A percentile compares a stretch with the other conserved stretches of the same genome.
Conservation (phyloP, 2,797 vertebrate species). For the Diplodus puntazzo region DNA sequence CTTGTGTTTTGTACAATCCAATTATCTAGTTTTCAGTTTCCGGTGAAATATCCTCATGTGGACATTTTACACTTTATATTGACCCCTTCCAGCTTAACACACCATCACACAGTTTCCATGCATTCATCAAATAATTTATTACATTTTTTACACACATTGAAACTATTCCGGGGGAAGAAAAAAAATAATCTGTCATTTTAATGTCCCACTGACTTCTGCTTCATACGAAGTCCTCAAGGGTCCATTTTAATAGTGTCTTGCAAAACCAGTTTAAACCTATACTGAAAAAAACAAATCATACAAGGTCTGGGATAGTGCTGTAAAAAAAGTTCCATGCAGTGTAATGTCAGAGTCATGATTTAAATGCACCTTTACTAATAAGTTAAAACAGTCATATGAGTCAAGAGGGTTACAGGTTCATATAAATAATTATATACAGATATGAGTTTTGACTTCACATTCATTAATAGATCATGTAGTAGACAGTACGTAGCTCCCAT, state of each 20-base stretch:
- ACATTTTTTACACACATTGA: constrained; percentile 45
- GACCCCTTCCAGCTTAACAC: not conserved
- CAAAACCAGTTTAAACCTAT: constrained; percentile 12
- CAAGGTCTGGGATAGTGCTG: constrained; percentile 9
- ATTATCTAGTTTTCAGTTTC: constrained; percentile 12
- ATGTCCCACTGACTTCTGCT: not conserved
- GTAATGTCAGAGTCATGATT: not conserved
- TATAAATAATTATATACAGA: constrained; percentile 59
- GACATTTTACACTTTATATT: not conserved
- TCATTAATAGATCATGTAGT: constrained; percentile 24
- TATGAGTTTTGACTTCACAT: constrained; percentile 32
- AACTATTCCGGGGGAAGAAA: constrained; percentile 1
- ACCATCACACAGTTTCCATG: constrained; percentile 35
- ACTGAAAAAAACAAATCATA: constrained; percentile 7
- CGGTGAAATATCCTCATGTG: not conserved
- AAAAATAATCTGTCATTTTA: constrained; percentile 1
- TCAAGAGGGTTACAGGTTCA: constrained; percentile 30
- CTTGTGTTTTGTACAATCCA: not conserved
- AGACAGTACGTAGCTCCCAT: constrained; percentile 5
- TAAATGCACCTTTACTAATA: constrained; percentile 9
- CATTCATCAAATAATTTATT: constrained; percentile 64
- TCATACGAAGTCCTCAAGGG: not conserved
- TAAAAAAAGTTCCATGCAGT: constrained; percentile 48
- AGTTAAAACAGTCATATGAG: constrained; percentile 44
- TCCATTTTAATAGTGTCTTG: constrained; percentile 40